These are phyloP conservation scores for Antechinus flavipes DNA, from an alignment of 2,113 vertebrate species.

Conservation along the genomic window DNA sequence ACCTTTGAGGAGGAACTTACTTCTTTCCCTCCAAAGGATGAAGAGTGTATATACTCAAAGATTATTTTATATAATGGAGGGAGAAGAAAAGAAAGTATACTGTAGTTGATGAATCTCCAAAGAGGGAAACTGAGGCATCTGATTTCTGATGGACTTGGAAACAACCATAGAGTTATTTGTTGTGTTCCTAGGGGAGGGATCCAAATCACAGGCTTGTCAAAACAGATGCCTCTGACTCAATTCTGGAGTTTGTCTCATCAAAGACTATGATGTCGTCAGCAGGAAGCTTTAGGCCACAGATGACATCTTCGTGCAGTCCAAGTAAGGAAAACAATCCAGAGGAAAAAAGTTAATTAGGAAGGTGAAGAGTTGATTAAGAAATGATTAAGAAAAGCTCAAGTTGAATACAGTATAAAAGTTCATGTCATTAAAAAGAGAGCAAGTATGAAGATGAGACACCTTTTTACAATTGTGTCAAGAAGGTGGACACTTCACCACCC, in stretches of 20 bases:
- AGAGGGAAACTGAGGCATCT: background rate
- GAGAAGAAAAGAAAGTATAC: background rate
- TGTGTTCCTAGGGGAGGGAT: background rate
- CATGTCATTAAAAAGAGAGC: background rate
- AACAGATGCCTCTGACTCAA: background rate
- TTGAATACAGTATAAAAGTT: background rate
- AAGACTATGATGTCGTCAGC: background rate
- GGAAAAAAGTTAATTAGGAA: background rate
- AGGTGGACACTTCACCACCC: background rate
- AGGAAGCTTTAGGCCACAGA: background rate
- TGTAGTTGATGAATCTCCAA: background rate
- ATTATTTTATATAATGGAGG: too few relatives aligned
- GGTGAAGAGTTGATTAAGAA: background rate
- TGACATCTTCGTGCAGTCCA: background rate
- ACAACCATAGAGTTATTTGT: background rate
- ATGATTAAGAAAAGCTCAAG: background rate
- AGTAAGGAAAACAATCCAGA: background rate
- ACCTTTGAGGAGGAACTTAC: background rate
- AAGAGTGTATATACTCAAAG: background rate
- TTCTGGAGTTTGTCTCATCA: background rate
- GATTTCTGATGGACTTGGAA: background rate
- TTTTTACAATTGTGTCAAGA: background rate
- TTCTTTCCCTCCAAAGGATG: background rate
- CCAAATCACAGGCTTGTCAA: background rate
- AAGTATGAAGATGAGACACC: background rate